Evolutionary conservation across 2,888 invertebrate genomes (phyloP).

Genomic region (Ceratothoa steindachneri): DNA sequence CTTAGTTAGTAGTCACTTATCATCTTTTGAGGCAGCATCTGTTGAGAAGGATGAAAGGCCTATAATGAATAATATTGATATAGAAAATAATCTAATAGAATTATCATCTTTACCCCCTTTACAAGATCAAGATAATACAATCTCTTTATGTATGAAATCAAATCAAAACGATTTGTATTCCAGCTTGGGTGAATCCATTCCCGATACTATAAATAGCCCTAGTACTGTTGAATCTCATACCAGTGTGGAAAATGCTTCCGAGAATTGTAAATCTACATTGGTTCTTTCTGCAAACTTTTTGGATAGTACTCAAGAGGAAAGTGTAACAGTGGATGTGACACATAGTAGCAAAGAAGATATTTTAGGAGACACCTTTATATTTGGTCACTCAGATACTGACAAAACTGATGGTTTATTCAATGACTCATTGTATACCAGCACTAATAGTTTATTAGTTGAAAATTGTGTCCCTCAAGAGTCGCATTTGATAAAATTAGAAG

Average conservation of each 20-base stretch:
- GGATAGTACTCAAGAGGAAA: neutral
- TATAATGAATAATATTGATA: too few relatives aligned
- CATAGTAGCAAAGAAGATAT: neutral
- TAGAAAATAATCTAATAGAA: too few relatives aligned
- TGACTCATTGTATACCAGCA: too few relatives aligned
- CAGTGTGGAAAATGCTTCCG: neutral
- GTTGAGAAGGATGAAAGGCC: too few relatives aligned
- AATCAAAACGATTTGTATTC: neutral
- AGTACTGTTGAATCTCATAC: neutral
- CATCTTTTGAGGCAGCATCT: too few relatives aligned
- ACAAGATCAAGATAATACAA: neutral
- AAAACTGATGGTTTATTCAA: neutral
- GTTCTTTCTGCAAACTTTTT: neutral
- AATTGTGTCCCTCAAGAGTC: neutral
- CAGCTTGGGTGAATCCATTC: neutral
- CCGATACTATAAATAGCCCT: neutral
- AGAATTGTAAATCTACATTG: neutral
- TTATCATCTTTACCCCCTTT: neutral
- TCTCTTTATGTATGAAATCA: neutral
- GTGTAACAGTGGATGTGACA: neutral
- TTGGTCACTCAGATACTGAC: neutral
- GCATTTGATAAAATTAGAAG: neutral
- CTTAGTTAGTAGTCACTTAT: too few relatives aligned
- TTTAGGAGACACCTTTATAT: neutral
- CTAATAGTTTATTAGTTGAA: too few relatives aligned